Evolutionary conservation across 2,888 invertebrate species (phyloP), one percentile per base, ranked within the genome.

Genomic region (Malachius bipustulatus): DNA sequence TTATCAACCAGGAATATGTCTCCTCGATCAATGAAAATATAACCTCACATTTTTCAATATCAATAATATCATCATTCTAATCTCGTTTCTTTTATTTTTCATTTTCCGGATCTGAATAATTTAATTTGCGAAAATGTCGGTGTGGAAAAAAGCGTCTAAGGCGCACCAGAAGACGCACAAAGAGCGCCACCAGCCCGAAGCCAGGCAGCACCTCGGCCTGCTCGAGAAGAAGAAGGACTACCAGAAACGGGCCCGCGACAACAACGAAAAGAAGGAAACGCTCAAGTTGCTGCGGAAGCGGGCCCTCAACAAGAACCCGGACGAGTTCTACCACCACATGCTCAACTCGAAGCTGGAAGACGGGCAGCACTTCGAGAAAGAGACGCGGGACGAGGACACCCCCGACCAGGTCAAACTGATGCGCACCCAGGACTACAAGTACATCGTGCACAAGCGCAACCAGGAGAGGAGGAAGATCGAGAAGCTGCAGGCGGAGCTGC

Each of bases 291-390:
- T 98, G 35, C 76, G 80, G 37, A 82, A 82, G 57, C 74, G 85
- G 39, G 94, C 91, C 0, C 64, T 89, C 13, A 83, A 93, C 56
- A 87, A 81, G 59, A 98, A 98, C 67, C 93, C 94, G 1, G 96
- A 98, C 77, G 98, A 98, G 61, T 98, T 96, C 65, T 88, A 96
- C 60, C 90, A 88, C 65, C 93, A 94, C 56, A 97, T 97, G 96
- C 76, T 91, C 37, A 90, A 88, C 58, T 84, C 91, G 0, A 77
- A 78, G 60, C 63, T 82, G 1, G 60, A 69, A 42, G 66, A 66
- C 45, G 71, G 70, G 1, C 43, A 56, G 37, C 79, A 80, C 50
- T 77, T 77, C 55, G 78, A 84, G 49, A 63, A 77, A 24, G 68
- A 70, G 42, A 77, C 81, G 40, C 70, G 73, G 16, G 76, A 78